Evolutionary conservation across 2,888 invertebrate genomes (phyloP).

Genomic region (Eulithis testata): DNA sequence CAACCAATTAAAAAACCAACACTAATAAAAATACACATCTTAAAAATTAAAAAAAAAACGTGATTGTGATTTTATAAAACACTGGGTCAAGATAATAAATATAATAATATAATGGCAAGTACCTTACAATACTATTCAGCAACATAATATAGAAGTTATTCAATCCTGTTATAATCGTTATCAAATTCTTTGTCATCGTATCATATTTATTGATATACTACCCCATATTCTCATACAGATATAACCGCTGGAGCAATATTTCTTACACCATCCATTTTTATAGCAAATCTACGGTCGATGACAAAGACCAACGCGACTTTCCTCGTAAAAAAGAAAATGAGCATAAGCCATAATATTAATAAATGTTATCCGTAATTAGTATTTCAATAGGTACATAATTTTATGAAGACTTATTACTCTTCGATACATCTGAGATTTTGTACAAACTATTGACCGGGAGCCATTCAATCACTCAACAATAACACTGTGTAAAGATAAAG

Average conservation of each 20-base stretch:
- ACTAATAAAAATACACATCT: conserved; percentile 46
- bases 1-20: conserved; percentile 48
- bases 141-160: conserved; percentile 34
- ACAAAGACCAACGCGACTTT: conserved; percentile 36
- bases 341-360: conserved; percentile 26
- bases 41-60: conserved; percentile 48
- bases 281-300: conserved; percentile 20
- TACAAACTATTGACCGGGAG: conserved; percentile 82
- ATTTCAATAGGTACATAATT: conserved; percentile 50
- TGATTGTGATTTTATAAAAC: conserved; percentile 46
- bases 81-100: conserved; percentile 50
- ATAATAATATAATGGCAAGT: conserved; percentile 55
- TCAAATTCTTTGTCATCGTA: conserved; percentile 35
- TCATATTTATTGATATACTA: conserved; percentile 26
- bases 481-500: conserved; percentile 82
- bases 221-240: conserved; percentile 25
- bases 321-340: conserved; percentile 32
- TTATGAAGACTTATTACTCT: conserved; percentile 63
- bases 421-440: conserved; percentile 67
- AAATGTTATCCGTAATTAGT: conserved; percentile 30
- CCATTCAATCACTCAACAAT: conserved; percentile 82
- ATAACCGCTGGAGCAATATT: conserved; percentile 13
- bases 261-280: conserved; percentile 3
- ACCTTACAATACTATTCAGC: conserved; percentile 45
- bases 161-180: conserved; percentile 27